Evolutionary conservation across 2,888 invertebrate genomes (phyloP).

Genomic region (Phoronis australis): DNA sequence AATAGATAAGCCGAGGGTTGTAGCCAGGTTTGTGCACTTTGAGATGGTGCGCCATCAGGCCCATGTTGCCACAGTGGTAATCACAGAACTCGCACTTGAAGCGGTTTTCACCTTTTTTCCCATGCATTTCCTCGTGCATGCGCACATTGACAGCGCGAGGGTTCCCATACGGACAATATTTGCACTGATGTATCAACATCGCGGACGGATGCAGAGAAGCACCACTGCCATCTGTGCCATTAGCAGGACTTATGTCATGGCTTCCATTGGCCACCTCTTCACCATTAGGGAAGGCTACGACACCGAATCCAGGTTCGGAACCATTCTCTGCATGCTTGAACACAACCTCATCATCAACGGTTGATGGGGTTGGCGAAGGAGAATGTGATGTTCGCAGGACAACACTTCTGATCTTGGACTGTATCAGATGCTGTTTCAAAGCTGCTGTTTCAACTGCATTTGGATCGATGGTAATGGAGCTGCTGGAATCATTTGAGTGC

Average conservation of each 20-base stretch:
- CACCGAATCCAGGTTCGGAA: too few species aligned
- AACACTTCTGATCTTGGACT: slow-evolving; percentile 28
- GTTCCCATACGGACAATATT: slow-evolving; percentile 78
- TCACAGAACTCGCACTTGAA: slow-evolving; percentile 72
- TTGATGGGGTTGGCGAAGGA: too few species aligned
- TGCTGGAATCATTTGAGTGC: background rate
- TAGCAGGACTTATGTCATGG: background rate
- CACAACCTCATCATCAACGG: too few species aligned
- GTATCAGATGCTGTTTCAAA: slow-evolving; percentile 43
- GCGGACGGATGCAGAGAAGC: background rate
- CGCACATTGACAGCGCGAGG: slow-evolving; percentile 73
- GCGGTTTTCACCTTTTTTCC: slow-evolving; percentile 45
- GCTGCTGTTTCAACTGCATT: slow-evolving; percentile 38
- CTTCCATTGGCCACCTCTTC: background rate
- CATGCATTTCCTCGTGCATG: slow-evolving; percentile 78
- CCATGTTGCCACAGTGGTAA: slow-evolving; percentile 70
- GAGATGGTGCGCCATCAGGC: slow-evolving; percentile 60
- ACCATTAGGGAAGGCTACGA: too few species aligned
- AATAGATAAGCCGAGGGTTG: slow-evolving; percentile 5
- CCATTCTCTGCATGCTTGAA: too few species aligned
- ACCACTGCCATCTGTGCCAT: background rate
- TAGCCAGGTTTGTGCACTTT: slow-evolving; percentile 62
- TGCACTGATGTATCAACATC: slow-evolving; percentile 78
- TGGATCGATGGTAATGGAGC: background rate
- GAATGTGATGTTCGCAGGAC: background rate